Conservation (phyloP, 2,113 vertebrate genomes). For the Dipodomys spectabilis region DNA sequence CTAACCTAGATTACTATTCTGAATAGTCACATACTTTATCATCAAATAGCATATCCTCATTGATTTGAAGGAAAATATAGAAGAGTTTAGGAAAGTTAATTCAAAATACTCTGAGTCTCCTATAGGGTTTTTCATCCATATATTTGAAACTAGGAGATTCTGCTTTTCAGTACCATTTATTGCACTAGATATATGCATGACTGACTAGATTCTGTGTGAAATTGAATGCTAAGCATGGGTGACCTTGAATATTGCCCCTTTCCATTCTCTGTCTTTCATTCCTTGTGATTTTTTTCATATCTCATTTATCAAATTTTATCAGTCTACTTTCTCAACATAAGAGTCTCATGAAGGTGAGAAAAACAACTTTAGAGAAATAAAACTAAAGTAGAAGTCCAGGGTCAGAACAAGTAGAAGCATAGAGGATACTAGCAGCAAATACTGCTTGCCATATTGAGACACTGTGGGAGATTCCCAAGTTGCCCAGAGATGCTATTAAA, state of each 20-base stretch:
- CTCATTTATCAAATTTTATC: conserved; percentile 16
- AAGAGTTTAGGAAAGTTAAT: conserved; percentile 16
- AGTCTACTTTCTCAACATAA: not conserved
- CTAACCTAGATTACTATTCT: not conserved
- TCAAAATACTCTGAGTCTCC: not conserved
- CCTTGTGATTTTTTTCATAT: conserved; percentile 14
- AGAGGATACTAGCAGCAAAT: conserved; percentile 53
- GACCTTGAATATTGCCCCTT: conserved; percentile 44
- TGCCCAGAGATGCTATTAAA: conserved; percentile 64
- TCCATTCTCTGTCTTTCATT: conserved; percentile 44
- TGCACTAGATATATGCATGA: not conserved
- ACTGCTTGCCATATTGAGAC: conserved; percentile 65
- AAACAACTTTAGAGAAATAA: conserved; percentile 42
- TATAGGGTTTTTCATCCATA: not conserved
- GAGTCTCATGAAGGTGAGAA: conserved; percentile 32
- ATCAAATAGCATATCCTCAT: not conserved
- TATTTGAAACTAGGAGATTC: conserved; percentile 35
- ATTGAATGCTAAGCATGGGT: conserved; percentile 42
- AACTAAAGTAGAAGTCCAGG: not conserved
- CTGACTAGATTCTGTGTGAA: conserved; percentile 50
- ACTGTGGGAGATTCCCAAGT: conserved; percentile 62
- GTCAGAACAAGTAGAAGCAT: conserved; percentile 43
- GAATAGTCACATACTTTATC: not conserved
- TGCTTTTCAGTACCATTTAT: not conserved
- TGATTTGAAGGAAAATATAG: not conserved